Conservation (phyloP, 2,113 vertebrate genomes). For the Uropsilus gracilis region DNA sequence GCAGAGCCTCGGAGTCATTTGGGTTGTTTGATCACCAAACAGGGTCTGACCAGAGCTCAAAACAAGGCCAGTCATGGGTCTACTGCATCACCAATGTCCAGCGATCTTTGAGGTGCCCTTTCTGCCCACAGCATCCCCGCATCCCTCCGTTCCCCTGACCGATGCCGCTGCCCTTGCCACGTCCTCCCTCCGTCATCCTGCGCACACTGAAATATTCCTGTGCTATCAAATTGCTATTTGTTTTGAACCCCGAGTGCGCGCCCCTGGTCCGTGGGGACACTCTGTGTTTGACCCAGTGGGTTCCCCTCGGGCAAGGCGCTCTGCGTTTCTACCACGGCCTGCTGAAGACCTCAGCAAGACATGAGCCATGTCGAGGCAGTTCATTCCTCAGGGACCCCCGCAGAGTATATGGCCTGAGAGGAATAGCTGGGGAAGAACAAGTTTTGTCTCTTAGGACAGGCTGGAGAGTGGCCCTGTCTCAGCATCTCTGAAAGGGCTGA, state of each 20-base stretch:
- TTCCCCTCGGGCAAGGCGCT: conserved; percentile 21
- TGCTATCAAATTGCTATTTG: not conserved
- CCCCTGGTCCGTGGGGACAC: conserved; percentile 38
- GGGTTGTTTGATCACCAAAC: not conserved
- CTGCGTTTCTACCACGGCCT: conserved; percentile 36
- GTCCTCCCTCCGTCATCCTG: not conserved
- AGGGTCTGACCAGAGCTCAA: not conserved
- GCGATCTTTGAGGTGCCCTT: not conserved
- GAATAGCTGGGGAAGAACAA: not conserved
- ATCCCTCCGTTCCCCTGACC: not conserved
- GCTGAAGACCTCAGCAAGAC: conserved; percentile 45
- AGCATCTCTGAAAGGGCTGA: conserved; percentile 23
- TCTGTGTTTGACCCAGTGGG: not conserved
- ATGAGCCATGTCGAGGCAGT: conserved; percentile 27
- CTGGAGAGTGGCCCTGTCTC: not conserved
- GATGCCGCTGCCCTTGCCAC: conserved; percentile 47
- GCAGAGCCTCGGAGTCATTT: not conserved
- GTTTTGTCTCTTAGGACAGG: conserved; percentile 12
- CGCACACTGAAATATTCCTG: conserved; percentile 10
- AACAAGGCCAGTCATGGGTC: not conserved
- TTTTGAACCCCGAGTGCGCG: conserved; percentile 26
- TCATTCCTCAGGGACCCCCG: not conserved
- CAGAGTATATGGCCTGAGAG: not conserved
- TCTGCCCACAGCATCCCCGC: not conserved
- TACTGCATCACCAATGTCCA: not conserved